Evolutionary conservation across 2,888 invertebrate species (phyloP).

Genomic region (Andrena flavipes): DNA sequence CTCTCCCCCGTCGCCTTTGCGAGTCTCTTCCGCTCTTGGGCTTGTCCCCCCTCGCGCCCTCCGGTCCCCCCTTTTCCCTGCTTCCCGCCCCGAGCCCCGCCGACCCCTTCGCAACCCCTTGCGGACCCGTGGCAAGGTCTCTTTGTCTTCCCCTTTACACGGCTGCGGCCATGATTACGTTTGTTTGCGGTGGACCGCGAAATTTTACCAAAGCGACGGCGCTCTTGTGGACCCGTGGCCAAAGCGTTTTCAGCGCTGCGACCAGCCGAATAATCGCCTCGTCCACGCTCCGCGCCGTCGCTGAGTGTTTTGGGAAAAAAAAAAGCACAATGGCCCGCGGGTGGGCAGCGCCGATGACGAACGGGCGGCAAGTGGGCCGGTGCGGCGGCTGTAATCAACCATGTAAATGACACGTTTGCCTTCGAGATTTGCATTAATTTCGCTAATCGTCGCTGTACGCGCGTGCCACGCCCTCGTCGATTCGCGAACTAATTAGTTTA

Average conservation of each 20-base stretch:
- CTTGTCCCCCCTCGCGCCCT: background rate
- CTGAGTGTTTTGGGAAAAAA: slow-evolving; percentile 9
- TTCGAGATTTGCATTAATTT: slow-evolving; percentile 69
- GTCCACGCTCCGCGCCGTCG: slow-evolving; percentile 10
- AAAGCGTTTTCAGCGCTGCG: slow-evolving; percentile 13
- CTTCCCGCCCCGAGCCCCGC: background rate
- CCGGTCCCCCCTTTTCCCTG: background rate
- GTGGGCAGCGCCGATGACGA: background rate
- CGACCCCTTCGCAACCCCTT: slow-evolving; percentile 1
- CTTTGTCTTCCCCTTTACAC: slow-evolving; percentile 44
- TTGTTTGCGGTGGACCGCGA: slow-evolving; percentile 59
- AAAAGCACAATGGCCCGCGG: slow-evolving; percentile 15
- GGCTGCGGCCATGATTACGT: slow-evolving; percentile 40
- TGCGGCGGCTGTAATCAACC: slow-evolving; percentile 21
- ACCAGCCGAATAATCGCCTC: slow-evolving; percentile 21
- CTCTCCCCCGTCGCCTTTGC: too few relatives aligned
- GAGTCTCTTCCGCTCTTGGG: background rate
- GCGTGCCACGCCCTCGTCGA: background rate
- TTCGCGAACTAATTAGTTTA: slow-evolving; percentile 19
- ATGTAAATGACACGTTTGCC: slow-evolving; percentile 69
- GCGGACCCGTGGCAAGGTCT: background rate
- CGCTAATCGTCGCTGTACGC: slow-evolving; percentile 56
- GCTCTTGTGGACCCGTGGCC: background rate
- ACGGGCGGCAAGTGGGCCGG: background rate
- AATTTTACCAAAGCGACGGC: slow-evolving; percentile 48